A percentile compares a stretch with the other conserved stretches of the same genome.
phyloP scores from a whole-genome alignment of 1,140 invertebrate genomes.

The Euwallacea similis region DNA sequence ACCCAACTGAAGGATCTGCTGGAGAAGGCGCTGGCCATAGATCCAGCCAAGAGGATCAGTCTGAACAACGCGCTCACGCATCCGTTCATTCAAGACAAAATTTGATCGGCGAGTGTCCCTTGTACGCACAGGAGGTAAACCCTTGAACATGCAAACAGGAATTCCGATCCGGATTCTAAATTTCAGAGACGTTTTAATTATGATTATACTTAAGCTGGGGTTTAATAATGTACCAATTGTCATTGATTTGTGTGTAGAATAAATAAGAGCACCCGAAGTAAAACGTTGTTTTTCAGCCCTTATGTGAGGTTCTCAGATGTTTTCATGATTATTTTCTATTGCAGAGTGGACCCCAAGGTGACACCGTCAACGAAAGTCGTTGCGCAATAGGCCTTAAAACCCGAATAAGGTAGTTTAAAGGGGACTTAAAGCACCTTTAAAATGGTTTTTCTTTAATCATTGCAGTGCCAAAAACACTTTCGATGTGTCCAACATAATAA shows the following conservation, averaged over 20 bases:
- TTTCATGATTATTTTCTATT: slow-evolving; percentile 28
- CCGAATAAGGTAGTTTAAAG: slow-evolving; percentile 33
- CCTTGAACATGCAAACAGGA: not conserved
- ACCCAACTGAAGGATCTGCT: slow-evolving; percentile 91
- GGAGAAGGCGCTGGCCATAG: slow-evolving; percentile 91
- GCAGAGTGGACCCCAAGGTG: slow-evolving; percentile 20
- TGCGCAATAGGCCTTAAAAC: slow-evolving; percentile 6
- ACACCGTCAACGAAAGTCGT: slow-evolving; percentile 2
- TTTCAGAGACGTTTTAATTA: not conserved
- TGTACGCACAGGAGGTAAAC: slow-evolving; percentile 22
- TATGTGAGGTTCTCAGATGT: not conserved
- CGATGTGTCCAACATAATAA: too few species aligned
- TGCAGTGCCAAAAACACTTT: too few species aligned
- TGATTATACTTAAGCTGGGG: not conserved
- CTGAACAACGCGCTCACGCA: slow-evolving; percentile 93
- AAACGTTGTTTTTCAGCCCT: slow-evolving; percentile 5
- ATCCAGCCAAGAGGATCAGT: slow-evolving; percentile 89
- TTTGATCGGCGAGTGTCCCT: slow-evolving; percentile 54
- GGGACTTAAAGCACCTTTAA: slow-evolving; percentile 16
- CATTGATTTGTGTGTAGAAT: not conserved
- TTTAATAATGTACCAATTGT: not conserved
- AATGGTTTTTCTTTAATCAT: too few species aligned
- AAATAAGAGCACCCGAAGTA: not conserved
- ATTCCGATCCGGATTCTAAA: not conserved
- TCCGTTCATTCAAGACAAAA: slow-evolving; percentile 95